A percentile compares a stretch with the other conserved stretches of the same genome.
These are phyloP conservation scores for Campylomormyrus numenius DNA, from an alignment of 2,113 vertebrate species.

Conservation along the genomic window DNA sequence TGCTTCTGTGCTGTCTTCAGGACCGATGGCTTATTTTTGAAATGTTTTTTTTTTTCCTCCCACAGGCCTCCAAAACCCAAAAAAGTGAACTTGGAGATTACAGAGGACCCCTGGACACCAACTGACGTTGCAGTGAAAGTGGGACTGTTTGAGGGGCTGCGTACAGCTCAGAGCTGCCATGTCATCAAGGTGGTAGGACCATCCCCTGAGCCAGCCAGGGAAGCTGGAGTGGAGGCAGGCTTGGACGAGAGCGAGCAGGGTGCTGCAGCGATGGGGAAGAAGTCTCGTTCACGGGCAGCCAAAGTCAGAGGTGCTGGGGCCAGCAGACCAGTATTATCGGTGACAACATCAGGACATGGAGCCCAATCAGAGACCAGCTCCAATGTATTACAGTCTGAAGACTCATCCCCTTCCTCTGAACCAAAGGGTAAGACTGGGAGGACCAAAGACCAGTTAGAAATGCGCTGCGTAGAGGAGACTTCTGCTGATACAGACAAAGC, in stretches of 20 bases:
- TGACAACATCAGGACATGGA: slow-evolving; percentile 23
- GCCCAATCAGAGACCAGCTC: slow-evolving; percentile 34
- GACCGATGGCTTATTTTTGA: not conserved
- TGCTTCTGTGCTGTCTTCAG: not conserved
- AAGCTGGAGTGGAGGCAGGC: slow-evolving; percentile 16
- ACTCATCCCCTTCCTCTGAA: slow-evolving; percentile 32
- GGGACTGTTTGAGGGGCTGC: not conserved
- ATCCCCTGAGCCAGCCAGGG: slow-evolving; percentile 14
- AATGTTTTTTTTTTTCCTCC: not conserved
- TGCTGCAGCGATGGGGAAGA: slow-evolving; percentile 42
- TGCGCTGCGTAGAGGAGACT: not conserved
- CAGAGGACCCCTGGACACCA: slow-evolving; percentile 24
- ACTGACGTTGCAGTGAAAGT: slow-evolving; percentile 19
- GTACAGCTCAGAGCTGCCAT: not conserved
- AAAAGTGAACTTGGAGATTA: slow-evolving; percentile 36
- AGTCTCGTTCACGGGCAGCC: slow-evolving; percentile 26
- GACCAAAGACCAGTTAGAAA: slow-evolving; percentile 35
- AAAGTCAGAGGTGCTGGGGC: not conserved
- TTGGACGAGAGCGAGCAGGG: slow-evolving; percentile 23
- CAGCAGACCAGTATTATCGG: slow-evolving; percentile 22
- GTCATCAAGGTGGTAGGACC: slow-evolving; percentile 27
- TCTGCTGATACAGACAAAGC: slow-evolving; percentile 29
- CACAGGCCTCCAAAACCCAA: slow-evolving; percentile 42
- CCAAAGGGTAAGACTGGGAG: slow-evolving; percentile 44
- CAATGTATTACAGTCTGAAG: slow-evolving; percentile 31